phyloP scores from a whole-genome alignment of 2,888 invertebrate genomes.

The Tenthredo livida region DNA sequence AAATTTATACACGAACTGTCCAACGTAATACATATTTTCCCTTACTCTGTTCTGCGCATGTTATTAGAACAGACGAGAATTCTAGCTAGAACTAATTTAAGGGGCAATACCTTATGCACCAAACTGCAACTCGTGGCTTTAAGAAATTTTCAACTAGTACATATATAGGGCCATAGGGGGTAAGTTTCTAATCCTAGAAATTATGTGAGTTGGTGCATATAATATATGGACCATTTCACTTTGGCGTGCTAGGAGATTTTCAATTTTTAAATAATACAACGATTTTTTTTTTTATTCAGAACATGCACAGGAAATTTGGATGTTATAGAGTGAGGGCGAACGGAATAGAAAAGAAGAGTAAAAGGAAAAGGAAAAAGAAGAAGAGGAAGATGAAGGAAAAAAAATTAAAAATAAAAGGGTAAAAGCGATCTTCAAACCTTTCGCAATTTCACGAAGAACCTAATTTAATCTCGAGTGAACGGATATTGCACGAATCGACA shows the following conservation, averaged over 20 bases:
- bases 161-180: background rate
- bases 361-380: background rate
- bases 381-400: background rate
- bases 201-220: background rate
- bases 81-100: background rate
- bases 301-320: background rate
- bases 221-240: background rate
- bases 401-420: background rate
- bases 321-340: background rate
- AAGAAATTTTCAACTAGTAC: background rate
- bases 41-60: background rate
- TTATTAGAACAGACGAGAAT: constrained; percentile 4
- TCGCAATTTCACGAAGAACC: constrained; percentile 13
- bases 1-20: background rate
- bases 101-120: background rate
- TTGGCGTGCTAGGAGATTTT: background rate
- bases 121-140: background rate
- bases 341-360: background rate
- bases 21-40: background rate
- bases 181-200: background rate
- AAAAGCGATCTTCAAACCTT: background rate
- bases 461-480: constrained; percentile 41
- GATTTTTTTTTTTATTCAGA: background rate
- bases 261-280: background rate
- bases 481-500: constrained; percentile 37